Conservation (phyloP, 2,797 vertebrate genomes). For the Enteromius fasciolatus region DNA sequence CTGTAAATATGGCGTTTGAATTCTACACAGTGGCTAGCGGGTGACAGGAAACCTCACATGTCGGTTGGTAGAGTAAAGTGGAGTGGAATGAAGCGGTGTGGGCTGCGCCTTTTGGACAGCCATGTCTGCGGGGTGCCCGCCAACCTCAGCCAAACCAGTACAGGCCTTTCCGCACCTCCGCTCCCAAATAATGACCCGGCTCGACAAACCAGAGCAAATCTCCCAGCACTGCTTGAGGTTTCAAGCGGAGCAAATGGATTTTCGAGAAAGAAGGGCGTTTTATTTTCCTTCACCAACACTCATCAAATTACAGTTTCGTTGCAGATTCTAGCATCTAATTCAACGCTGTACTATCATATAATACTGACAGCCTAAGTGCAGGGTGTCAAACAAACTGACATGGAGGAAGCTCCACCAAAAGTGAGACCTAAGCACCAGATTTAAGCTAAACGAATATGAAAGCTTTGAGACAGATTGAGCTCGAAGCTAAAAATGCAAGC, state of each 20-base stretch:
- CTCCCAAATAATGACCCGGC: slow-evolving; percentile 72
- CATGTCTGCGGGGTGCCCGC: slow-evolving; percentile 47
- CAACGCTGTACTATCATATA: slow-evolving; percentile 59
- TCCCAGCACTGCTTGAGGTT: slow-evolving; percentile 74
- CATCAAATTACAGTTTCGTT: slow-evolving; percentile 68
- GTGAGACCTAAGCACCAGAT: slow-evolving; percentile 40
- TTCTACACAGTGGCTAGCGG: slow-evolving; percentile 2
- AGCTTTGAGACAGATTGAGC: slow-evolving; percentile 33
- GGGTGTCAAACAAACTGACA: slow-evolving; percentile 58
- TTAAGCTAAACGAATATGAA: slow-evolving; percentile 35
- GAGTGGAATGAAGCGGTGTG: slow-evolving; percentile 53
- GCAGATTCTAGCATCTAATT: slow-evolving; percentile 48
- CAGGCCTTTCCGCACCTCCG: slow-evolving; percentile 70
- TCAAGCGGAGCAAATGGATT: slow-evolving; percentile 59
- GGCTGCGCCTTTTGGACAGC: slow-evolving; percentile 55
- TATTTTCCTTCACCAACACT: slow-evolving; percentile 54
- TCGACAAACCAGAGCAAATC: slow-evolving; percentile 74
- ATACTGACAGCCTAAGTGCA: slow-evolving; percentile 73
- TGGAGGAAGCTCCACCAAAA: slow-evolving; percentile 43
- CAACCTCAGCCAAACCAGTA: slow-evolving; percentile 66
- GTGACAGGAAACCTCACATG: slow-evolving; percentile 63
- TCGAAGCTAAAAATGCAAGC: slow-evolving; percentile 21
- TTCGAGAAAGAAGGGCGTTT: slow-evolving; percentile 67
- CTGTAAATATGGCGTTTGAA: slow-evolving; percentile 62
- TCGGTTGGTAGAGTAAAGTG: slow-evolving; percentile 36